These are phyloP conservation scores for Pterobdella sp. DNA, from an alignment of 2,888 invertebrate genomes.

Conservation along the genomic window DNA sequence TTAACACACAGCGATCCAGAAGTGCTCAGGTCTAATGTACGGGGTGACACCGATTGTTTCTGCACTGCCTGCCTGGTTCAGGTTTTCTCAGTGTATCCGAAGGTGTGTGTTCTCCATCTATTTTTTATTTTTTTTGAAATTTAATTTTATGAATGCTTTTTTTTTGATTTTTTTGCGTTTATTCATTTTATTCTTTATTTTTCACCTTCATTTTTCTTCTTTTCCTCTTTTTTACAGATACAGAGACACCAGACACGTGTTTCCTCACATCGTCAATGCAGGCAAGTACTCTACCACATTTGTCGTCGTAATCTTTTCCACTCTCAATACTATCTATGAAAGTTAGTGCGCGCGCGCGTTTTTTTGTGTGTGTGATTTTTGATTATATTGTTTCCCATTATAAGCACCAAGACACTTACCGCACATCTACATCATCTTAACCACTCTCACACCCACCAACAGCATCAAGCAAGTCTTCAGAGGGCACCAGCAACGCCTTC, in stretches of 20 bases:
- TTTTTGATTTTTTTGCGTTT: not conserved
- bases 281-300: constrained; percentile 96
- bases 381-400: not conserved
- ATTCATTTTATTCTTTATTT: not conserved
- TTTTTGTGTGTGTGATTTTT: not conserved
- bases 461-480: constrained; percentile 29
- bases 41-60: constrained; percentile 76
- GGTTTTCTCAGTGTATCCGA: constrained; percentile 91
- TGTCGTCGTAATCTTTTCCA: constrained; percentile 73
- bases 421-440: not conserved
- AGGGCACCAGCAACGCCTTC: constrained; percentile 45
- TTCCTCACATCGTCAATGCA: constrained; percentile 92
- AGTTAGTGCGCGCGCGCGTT: constrained; percentile 52
- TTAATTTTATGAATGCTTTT: not conserved
- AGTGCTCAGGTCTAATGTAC: constrained; percentile 53
- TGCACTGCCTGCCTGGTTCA: constrained; percentile 90
- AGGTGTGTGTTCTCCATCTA: constrained; percentile 52
- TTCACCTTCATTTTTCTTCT: not conserved
- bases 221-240: constrained; percentile 57
- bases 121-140: not conserved
- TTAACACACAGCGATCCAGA: not conserved
- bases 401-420: not conserved
- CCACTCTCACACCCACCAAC: not conserved
- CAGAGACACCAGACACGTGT: constrained; percentile 66
- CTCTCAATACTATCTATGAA: constrained; percentile 58